These are phyloP conservation scores for Nyctalus aviator DNA, from an alignment of 2,797 vertebrate genomes.

Conservation along the genomic window DNA sequence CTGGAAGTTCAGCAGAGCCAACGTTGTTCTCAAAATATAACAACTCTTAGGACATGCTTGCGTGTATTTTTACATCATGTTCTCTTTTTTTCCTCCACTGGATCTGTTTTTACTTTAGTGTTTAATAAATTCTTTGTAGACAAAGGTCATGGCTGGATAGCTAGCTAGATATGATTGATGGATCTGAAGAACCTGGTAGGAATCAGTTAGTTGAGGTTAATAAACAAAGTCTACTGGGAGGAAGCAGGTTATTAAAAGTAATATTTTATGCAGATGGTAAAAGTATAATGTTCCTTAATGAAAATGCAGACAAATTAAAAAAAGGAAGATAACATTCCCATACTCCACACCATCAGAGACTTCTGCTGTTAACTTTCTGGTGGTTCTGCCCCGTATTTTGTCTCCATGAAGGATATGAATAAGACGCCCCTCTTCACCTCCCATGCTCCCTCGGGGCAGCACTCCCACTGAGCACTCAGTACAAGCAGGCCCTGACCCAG, in stretches of 20 bases:
- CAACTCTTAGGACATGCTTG: background rate
- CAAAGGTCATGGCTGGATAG: constrained; percentile 29
- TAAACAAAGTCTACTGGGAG: constrained; percentile 53
- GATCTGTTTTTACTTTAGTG: background rate
- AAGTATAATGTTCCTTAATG: constrained; percentile 50
- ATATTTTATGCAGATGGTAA: constrained; percentile 60
- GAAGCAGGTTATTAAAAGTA: constrained; percentile 62
- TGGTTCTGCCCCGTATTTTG: background rate
- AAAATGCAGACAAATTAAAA: constrained; percentile 57
- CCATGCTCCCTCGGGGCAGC: background rate
- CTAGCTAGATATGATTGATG: constrained; percentile 37
- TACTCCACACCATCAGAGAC: background rate
- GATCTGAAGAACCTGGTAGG: background rate
- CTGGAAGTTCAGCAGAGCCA: background rate
- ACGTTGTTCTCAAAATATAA: constrained; percentile 44
- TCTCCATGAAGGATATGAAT: background rate
- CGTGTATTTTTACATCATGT: background rate
- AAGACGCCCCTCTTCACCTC: background rate
- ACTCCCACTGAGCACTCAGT: background rate
- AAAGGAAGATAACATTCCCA: background rate
- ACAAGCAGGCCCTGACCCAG: background rate
- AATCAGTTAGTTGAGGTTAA: constrained; percentile 53
- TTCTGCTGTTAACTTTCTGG: background rate
- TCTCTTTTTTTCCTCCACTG: background rate
- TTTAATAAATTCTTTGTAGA: constrained; percentile 47